Percentiles rank a stretch among this genome's conserved stretches.
These are phyloP conservation scores for Adelognathus sp. DNA, from an alignment of 2,888 invertebrate species.

Conservation along the genomic window DNA sequence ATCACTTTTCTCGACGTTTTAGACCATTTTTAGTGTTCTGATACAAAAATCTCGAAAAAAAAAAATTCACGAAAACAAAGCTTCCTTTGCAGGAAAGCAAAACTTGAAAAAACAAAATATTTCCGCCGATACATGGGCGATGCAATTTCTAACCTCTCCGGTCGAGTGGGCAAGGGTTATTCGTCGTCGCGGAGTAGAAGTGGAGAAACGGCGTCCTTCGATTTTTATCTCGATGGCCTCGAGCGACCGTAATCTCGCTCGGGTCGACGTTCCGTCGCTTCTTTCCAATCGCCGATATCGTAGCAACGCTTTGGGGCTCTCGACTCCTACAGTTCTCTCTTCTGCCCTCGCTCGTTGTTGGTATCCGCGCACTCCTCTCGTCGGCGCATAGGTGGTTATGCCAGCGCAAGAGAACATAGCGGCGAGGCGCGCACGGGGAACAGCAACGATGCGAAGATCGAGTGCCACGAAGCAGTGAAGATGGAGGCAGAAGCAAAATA, in stretches of 20 bases:
- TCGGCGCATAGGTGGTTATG: neutral
- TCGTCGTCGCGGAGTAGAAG: neutral
- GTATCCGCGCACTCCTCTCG: neutral
- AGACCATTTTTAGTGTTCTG: too few species aligned
- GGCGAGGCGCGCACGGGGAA: neutral
- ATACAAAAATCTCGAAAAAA: too few species aligned
- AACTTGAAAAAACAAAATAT: neutral
- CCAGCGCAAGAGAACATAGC: neutral
- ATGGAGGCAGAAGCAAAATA: conserved; percentile 39
- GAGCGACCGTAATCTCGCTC: conserved; percentile 52
- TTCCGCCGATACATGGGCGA: conserved; percentile 2
- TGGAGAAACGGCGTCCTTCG: conserved; percentile 48
- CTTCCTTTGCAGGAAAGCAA: neutral
- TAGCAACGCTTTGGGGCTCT: conserved; percentile 31
- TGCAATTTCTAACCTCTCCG: conserved; percentile 42
- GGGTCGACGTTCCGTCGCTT: conserved; percentile 40
- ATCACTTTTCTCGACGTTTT: too few species aligned
- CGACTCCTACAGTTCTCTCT: conserved; percentile 24
- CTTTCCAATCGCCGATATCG: conserved; percentile 32
- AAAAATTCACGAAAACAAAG: too few species aligned
- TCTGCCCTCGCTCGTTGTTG: neutral
- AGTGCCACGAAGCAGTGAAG: conserved; percentile 22
- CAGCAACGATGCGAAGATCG: conserved; percentile 31
- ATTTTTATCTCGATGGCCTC: conserved; percentile 55
- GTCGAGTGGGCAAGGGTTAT: conserved; percentile 29